These are phyloP conservation scores for Falco rusticolus DNA, from an alignment of 2,797 vertebrate species.

Conservation along the genomic window DNA sequence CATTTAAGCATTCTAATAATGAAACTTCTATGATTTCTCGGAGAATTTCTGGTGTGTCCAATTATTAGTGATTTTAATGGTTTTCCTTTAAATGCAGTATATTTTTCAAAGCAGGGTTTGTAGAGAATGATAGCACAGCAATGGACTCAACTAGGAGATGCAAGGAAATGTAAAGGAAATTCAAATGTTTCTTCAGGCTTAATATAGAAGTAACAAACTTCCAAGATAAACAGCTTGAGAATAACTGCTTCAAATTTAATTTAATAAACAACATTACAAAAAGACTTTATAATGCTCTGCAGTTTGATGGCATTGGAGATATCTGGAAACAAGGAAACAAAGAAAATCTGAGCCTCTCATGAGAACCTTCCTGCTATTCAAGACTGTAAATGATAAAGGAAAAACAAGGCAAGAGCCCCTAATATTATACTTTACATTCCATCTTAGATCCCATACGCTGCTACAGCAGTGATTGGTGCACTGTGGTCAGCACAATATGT, in stretches of 20 bases:
- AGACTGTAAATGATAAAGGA: not conserved
- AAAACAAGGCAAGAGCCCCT: not conserved
- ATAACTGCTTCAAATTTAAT: conserved; percentile 41
- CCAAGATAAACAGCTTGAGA: conserved; percentile 59
- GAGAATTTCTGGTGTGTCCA: not conserved
- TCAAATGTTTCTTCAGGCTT: conserved; percentile 17
- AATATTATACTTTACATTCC: not conserved
- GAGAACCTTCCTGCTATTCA: not conserved
- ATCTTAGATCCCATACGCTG: fast-evolving
- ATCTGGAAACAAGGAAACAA: conserved; percentile 16
- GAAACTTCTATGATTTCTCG: not conserved
- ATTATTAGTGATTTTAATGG: not conserved
- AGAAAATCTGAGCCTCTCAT: conserved; percentile 14
- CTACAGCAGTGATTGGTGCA: not conserved
- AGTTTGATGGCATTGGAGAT: conserved; percentile 30
- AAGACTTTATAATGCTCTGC: conserved; percentile 15
- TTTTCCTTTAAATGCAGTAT: not conserved
- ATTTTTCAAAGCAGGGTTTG: not conserved
- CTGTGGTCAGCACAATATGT: not conserved
- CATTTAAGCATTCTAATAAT: not conserved
- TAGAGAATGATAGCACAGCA: not conserved
- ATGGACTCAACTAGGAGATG: not conserved
- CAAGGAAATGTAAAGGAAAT: not conserved
- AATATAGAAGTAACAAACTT: conserved; percentile 55
- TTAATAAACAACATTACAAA: conserved; percentile 49